Conservation (phyloP, 2,888 invertebrate genomes). For the Melanophora roralis region DNA sequence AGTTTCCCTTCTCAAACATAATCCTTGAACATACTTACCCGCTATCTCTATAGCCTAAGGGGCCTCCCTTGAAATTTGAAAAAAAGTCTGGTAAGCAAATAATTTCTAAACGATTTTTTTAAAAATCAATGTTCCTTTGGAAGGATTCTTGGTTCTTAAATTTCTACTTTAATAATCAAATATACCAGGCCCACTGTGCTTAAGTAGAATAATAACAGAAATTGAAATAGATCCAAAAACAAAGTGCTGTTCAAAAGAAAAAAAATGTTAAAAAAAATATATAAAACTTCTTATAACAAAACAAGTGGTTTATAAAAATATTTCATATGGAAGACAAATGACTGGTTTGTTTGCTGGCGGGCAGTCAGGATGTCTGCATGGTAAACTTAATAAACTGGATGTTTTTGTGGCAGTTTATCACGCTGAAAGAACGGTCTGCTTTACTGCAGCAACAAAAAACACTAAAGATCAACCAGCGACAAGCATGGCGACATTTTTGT, state of each 20-base stretch:
- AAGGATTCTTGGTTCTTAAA: neutral
- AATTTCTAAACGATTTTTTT: neutral
- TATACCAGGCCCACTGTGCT: neutral
- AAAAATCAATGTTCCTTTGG: neutral
- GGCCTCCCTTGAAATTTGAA: neutral
- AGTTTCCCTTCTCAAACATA: too few species aligned
- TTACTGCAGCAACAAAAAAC: constrained; percentile 30
- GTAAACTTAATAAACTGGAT: constrained; percentile 6
- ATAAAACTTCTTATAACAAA: constrained; percentile 40
- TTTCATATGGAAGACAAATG: constrained; percentile 56
- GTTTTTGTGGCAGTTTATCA: constrained; percentile 38
- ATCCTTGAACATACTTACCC: too few species aligned
- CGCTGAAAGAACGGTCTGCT: constrained; percentile 46
- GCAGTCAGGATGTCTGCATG: neutral
- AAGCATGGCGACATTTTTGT: constrained; percentile 59
- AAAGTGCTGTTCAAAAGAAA: neutral
- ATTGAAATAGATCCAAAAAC: constrained; percentile 22
- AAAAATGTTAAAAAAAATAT: constrained; percentile 38
- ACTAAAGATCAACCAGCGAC: constrained; percentile 59
- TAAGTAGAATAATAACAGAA: neutral
- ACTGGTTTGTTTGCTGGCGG: constrained; percentile 16
- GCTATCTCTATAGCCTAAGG: too few species aligned
- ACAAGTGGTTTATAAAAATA: constrained; percentile 58
- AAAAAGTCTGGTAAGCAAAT: neutral
- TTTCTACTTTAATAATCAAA: neutral